Evolutionary conservation across 2,888 invertebrate genomes (phyloP).

Genomic region (Yponomeuta cagnagella): DNA sequence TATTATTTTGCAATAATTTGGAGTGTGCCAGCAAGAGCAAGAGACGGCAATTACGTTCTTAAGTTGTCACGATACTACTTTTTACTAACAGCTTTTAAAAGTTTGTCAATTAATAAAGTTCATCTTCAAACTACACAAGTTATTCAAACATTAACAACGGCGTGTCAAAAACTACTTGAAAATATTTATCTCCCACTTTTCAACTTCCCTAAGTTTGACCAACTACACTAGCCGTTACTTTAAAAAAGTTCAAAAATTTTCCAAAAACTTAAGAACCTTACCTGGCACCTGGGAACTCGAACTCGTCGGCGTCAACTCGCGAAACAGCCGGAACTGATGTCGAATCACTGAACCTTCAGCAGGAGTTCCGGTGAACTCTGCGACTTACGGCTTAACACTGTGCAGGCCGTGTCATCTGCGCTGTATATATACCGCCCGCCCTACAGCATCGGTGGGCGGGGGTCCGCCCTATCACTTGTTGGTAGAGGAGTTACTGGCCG

Average conservation of each 20-base stretch:
- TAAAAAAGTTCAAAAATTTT: neutral
- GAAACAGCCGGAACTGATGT: neutral
- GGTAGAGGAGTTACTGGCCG: neutral
- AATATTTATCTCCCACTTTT: no score
- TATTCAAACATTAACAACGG: no score
- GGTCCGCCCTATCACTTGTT: neutral
- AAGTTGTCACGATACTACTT: no score
- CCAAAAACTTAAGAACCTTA: neutral
- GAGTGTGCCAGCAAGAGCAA: no score
- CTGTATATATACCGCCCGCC: slow-evolving; percentile 2
- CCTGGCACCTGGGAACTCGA: neutral
- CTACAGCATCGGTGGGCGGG: neutral
- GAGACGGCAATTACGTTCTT: no score
- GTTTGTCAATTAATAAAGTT: no score
- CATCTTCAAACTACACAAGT: no score
- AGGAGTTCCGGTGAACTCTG: neutral
- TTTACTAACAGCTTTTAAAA: no score
- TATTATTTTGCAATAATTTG: no score
- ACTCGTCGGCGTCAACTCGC: neutral
- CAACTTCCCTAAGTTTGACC: no score
- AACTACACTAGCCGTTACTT: no score
- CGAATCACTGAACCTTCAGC: neutral
- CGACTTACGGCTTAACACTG: neutral
- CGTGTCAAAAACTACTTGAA: no score
- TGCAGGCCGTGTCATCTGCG: neutral